A percentile compares a stretch with the other conserved stretches of the same genome.
These are phyloP conservation scores for Diorhabda elongata DNA, from an alignment of 1,140 invertebrate species.

Conservation along the genomic window DNA sequence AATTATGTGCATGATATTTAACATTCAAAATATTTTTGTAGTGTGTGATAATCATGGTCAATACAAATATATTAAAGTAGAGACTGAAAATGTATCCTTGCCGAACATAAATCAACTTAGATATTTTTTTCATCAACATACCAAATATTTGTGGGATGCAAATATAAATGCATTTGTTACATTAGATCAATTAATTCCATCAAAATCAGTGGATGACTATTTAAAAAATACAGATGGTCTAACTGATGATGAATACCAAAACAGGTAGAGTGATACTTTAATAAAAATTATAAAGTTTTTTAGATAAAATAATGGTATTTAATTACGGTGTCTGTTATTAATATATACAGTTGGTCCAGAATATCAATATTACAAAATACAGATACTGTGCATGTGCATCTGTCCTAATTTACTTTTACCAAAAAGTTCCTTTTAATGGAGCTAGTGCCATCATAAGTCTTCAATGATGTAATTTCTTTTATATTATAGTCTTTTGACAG, in stretches of 20 bases:
- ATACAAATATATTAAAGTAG: slow-evolving; percentile 46
- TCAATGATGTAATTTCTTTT: too few species aligned
- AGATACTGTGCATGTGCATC: too few species aligned
- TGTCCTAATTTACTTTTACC: too few species aligned
- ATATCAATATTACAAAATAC: too few species aligned
- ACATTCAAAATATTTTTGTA: slow-evolving; percentile 28
- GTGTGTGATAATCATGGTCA: slow-evolving; percentile 50
- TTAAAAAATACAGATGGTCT: slow-evolving; percentile 52
- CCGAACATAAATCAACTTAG: slow-evolving; percentile 44
- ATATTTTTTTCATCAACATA: slow-evolving; percentile 54
- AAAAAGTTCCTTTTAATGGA: too few species aligned
- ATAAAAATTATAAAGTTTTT: slow-evolving; percentile 9
- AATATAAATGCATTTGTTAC: slow-evolving; percentile 50
- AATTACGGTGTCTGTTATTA: too few species aligned
- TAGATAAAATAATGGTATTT: neutral
- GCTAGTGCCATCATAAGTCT: too few species aligned
- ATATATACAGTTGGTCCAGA: too few species aligned
- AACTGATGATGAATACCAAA: slow-evolving; percentile 49
- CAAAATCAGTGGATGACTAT: slow-evolving; percentile 49
- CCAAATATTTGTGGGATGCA: slow-evolving; percentile 52
- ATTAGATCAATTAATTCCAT: slow-evolving; percentile 51
- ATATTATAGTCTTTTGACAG: too few species aligned
- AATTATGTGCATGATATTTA: neutral
- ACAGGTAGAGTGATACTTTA: slow-evolving; percentile 30
- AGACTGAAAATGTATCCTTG: slow-evolving; percentile 49